phyloP scores from a whole-genome alignment of 2,113 vertebrate species.

The Cyphomyrus plagiostoma region DNA sequence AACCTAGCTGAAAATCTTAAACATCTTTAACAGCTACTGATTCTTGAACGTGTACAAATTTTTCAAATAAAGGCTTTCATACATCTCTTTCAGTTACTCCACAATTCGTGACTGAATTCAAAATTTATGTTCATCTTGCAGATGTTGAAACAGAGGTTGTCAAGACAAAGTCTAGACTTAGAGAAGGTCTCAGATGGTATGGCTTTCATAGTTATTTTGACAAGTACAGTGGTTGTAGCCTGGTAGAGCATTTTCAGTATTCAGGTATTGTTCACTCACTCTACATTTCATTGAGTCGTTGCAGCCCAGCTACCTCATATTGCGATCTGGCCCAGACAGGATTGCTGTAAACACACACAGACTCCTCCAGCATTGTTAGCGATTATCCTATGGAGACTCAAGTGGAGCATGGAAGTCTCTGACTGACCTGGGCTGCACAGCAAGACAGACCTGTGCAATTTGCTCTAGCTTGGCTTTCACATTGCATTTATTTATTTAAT shows the following conservation, averaged over 20 bases:
- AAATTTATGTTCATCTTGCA: neutral
- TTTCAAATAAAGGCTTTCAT: neutral
- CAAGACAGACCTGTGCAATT: neutral
- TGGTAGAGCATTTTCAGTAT: neutral
- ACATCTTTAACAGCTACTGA: neutral
- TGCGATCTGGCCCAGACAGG: neutral
- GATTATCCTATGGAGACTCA: neutral
- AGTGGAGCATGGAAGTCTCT: neutral
- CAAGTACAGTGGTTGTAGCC: neutral
- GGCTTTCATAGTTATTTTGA: neutral
- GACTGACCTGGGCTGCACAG: neutral
- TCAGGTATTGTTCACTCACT: neutral
- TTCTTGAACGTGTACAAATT: slow-evolving; percentile 4
- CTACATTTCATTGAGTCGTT: neutral
- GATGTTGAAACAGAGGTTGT: neutral
- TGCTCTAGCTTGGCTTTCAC: neutral
- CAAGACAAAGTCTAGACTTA: neutral
- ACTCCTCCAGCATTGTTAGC: neutral
- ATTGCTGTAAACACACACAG: neutral
- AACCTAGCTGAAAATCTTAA: slow-evolving; percentile 10
- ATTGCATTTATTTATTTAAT: neutral
- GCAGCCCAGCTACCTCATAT: neutral
- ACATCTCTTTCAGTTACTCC: neutral
- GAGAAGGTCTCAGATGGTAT: neutral
- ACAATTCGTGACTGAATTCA: neutral